A percentile compares a stretch with the other conserved stretches of the same genome.
Evolutionary conservation across 2,888 invertebrate species (phyloP).

Genomic region (Pristionchus exspectatus): DNA sequence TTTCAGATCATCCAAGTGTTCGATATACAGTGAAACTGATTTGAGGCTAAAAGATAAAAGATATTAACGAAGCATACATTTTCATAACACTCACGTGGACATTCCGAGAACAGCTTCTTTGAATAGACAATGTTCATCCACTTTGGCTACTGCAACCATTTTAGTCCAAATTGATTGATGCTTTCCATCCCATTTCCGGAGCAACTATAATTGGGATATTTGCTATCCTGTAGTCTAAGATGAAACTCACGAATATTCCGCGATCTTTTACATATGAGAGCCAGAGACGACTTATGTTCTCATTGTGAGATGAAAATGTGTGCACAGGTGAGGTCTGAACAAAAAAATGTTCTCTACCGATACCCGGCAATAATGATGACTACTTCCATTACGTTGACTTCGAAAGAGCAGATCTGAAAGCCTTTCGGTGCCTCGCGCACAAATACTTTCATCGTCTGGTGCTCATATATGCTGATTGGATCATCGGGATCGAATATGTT

Average conservation of each 20-base stretch:
- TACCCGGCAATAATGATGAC: neutral
- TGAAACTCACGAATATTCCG: neutral
- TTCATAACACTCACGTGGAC: neutral
- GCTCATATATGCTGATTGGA: neutral
- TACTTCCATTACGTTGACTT: neutral
- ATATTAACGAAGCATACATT: neutral
- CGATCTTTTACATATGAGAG: neutral
- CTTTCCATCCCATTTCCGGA: neutral
- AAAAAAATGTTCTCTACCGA: neutral
- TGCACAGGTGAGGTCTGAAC: neutral
- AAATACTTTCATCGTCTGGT: neutral
- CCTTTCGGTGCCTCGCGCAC: neutral
- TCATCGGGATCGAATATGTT: constrained; percentile 1
- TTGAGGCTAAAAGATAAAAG: neutral
- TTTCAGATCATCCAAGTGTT: neutral
- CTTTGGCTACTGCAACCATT: constrained; percentile 11
- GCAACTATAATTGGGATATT: neutral
- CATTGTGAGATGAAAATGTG: neutral
- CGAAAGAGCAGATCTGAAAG: neutral
- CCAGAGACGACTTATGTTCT: neutral
- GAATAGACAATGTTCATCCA: neutral
- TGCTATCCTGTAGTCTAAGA: neutral
- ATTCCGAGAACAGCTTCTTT: neutral
- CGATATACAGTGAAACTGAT: neutral
- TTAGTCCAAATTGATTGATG: neutral